These are phyloP conservation scores for Chrysomela aeneicollis DNA, from an alignment of 2,888 invertebrate genomes.

Conservation along the genomic window DNA sequence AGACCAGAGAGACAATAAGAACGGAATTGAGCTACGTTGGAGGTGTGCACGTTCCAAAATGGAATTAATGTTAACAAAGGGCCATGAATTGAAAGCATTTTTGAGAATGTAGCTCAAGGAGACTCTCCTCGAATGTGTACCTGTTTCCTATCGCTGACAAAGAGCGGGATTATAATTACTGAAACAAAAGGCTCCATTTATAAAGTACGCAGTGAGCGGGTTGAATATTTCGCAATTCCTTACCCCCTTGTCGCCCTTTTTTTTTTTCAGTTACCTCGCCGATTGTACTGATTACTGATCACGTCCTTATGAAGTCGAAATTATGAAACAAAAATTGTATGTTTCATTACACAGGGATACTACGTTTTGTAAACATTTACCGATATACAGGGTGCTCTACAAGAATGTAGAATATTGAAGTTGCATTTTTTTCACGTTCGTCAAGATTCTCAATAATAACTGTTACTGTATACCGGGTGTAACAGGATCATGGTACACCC, in stretches of 20 bases:
- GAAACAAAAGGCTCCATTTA: conserved; percentile 46
- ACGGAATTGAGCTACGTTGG: neutral
- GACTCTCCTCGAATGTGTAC: conserved; percentile 35
- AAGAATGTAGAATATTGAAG: no score
- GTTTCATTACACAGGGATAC: no score
- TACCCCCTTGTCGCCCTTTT: conserved; percentile 6
- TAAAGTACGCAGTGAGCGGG: conserved; percentile 39
- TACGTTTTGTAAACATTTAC: no score
- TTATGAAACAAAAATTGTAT: neutral
- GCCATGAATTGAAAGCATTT: conserved; percentile 44
- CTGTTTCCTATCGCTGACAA: conserved; percentile 32
- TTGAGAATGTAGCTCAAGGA: conserved; percentile 32
- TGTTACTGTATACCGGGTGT: no score
- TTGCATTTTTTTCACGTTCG: no score
- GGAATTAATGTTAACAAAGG: conserved; percentile 40
- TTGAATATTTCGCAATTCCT: conserved; percentile 33
- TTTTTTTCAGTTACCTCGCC: neutral
- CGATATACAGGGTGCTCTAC: no score
- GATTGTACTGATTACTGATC: neutral
- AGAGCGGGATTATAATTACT: conserved; percentile 42
- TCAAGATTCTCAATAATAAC: no score
- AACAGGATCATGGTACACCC: no score
- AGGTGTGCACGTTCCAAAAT: neutral
- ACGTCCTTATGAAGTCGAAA: neutral
- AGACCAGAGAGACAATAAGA: neutral